Evolutionary conservation across 2,888 invertebrate genomes (phyloP).

Genomic region (Marronus borbonicus): DNA sequence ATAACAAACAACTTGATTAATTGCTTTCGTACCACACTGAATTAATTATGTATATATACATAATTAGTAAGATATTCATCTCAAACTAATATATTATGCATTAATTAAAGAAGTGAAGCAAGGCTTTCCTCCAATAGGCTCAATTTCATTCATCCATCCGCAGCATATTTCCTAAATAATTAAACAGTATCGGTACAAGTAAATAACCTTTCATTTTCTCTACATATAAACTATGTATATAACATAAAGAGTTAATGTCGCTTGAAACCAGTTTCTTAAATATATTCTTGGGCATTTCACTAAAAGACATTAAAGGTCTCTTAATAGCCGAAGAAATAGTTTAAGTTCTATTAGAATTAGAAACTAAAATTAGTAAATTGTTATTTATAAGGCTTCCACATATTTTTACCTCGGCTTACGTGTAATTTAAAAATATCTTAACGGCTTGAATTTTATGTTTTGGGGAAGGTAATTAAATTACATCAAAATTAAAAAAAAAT

Average conservation of each 20-base stretch:
- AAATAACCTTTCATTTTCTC: conserved; percentile 18
- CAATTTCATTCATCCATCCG: not conserved
- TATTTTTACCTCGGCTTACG: too few relatives aligned
- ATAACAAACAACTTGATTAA: too few relatives aligned
- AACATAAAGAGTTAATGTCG: conserved; percentile 21
- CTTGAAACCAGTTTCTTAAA: conserved; percentile 20
- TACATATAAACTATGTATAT: conserved; percentile 2
- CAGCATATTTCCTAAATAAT: conserved; percentile 18
- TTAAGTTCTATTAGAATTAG: conserved; percentile 31
- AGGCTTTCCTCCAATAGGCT: too few relatives aligned
- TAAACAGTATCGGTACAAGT: conserved; percentile 4
- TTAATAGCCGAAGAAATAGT: conserved; percentile 37
- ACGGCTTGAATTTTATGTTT: too few relatives aligned
- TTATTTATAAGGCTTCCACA: conserved; percentile 4
- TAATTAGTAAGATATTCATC: too few relatives aligned
- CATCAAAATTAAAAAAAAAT: too few relatives aligned
- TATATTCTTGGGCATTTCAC: conserved; percentile 13
- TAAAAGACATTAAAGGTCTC: conserved; percentile 21
- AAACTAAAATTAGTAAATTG: conserved; percentile 27
- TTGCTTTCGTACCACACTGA: too few relatives aligned
- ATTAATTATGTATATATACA: too few relatives aligned
- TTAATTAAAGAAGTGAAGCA: too few relatives aligned
- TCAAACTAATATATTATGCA: too few relatives aligned
- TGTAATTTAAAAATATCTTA: too few relatives aligned
- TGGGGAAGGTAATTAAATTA: too few relatives aligned